These are phyloP conservation scores for Allygus modestus DNA, from an alignment of 2,888 invertebrate species.

Conservation along the genomic window DNA sequence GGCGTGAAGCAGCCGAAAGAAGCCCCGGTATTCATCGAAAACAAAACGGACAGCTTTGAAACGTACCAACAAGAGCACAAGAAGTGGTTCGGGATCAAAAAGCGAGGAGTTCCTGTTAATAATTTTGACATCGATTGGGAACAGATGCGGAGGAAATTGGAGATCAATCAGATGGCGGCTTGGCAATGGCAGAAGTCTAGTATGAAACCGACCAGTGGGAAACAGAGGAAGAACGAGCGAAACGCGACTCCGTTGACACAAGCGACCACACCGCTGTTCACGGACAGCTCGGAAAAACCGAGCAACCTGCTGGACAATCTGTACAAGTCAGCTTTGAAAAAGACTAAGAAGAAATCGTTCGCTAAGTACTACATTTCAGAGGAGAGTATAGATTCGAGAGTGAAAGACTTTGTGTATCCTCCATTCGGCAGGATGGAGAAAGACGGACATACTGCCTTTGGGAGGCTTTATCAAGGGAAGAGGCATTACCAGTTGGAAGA, in stretches of 20 bases:
- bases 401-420: not conserved
- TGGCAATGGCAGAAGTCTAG: not conserved
- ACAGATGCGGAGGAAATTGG: conserved; percentile 27
- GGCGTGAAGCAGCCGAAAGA: not conserved
- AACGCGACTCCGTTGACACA: conserved; percentile 1
- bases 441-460: conserved; percentile 21
- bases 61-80: conserved; percentile 43
- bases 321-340: conserved; percentile 24
- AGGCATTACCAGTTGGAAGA: conserved; percentile 38
- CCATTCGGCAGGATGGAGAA: conserved; percentile 31
- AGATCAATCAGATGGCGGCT: not conserved
- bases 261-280: not conserved
- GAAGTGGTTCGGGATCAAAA: conserved; percentile 38
- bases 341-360: conserved; percentile 1
- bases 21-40: not conserved
- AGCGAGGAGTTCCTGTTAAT: conserved; percentile 18
- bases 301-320: not conserved
- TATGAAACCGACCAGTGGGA: not conserved
- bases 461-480: conserved; percentile 19
- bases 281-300: conserved; percentile 6
- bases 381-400: not conserved
- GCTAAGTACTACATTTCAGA: not conserved
- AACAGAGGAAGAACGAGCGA: not conserved
- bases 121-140: conserved; percentile 55
- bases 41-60: conserved; percentile 40